A percentile compares a stretch with the other conserved stretches of the same genome.
These are phyloP conservation scores for Hydractinia symbiolongicarpus DNA, from an alignment of 30 jellyfish, hydroid and myxozoan genomes.

Conservation along the genomic window DNA sequence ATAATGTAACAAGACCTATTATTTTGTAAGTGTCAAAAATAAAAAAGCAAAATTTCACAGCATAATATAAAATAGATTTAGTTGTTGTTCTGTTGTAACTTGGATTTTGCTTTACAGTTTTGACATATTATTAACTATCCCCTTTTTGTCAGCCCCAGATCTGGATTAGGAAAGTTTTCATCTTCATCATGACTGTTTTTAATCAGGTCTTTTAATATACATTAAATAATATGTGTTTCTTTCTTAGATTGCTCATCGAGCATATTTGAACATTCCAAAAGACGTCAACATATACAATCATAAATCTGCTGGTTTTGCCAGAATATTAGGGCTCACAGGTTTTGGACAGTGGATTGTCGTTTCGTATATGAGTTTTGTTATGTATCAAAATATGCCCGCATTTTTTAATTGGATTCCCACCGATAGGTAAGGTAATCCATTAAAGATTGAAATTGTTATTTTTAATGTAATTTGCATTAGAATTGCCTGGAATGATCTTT, in stretches of 20 bases:
- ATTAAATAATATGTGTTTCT: too few species aligned
- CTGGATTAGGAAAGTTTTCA: too few species aligned
- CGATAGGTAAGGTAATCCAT: constrained; percentile 7
- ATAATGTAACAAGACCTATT: too few species aligned
- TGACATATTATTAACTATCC: too few species aligned
- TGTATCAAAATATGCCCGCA: constrained; percentile 28
- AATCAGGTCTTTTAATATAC: too few species aligned
- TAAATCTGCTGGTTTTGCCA: background rate
- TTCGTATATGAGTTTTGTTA: constrained; percentile 6
- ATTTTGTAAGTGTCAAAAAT: too few species aligned
- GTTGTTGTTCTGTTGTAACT: too few species aligned
- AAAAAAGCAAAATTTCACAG: too few species aligned
- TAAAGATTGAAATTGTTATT: background rate
- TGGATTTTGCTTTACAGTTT: too few species aligned
- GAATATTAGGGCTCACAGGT: constrained; percentile 11
- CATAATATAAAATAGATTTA: too few species aligned
- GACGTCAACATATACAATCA: constrained; percentile 10
- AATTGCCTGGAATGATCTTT: background rate
- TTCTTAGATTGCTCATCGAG: background rate
- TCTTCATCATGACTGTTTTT: too few species aligned
- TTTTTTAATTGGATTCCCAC: constrained; percentile 28
- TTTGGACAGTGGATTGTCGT: constrained; percentile 22
- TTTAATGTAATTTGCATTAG: background rate
- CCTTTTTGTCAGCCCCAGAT: too few species aligned
- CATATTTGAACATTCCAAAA: constrained; percentile 18